A percentile compares a stretch with the other conserved stretches of the same genome.
These are phyloP conservation scores for Gephyroberyx darwinii DNA, from an alignment of 2,797 vertebrate species.

Conservation along the genomic window DNA sequence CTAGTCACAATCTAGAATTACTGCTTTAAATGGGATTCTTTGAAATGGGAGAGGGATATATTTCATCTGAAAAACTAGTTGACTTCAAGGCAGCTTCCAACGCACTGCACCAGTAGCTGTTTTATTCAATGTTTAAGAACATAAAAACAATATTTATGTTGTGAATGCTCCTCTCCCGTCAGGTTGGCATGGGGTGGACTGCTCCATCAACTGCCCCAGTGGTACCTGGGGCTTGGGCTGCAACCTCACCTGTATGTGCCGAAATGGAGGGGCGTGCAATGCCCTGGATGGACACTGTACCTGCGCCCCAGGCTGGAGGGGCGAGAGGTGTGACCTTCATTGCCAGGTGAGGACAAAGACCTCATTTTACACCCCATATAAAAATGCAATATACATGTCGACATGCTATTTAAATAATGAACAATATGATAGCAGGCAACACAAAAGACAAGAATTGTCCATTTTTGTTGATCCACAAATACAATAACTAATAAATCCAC, in stretches of 20 bases:
- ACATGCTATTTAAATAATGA: too few species aligned
- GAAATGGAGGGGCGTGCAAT: conserved; percentile 89
- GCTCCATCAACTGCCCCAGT: conserved; percentile 94
- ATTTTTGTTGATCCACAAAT: not conserved
- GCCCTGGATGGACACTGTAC: conserved; percentile 90
- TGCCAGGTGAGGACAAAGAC: conserved; percentile 86
- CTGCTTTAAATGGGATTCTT: too few species aligned
- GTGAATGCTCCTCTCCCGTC: conserved; percentile 14
- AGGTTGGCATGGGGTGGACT: conserved; percentile 98
- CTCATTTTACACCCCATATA: too few species aligned
- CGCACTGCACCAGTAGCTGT: too few species aligned
- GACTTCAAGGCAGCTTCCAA: too few species aligned
- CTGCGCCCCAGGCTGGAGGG: conserved; percentile 92
- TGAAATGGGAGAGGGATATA: too few species aligned
- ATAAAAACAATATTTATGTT: not conserved
- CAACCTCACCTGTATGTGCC: conserved; percentile 90
- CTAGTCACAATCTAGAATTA: too few species aligned
- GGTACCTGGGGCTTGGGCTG: conserved; percentile 94
- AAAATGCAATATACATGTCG: not conserved
- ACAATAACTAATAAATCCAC: too few species aligned
- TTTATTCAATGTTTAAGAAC: too few species aligned
- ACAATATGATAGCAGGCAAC: too few species aligned
- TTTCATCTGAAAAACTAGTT: too few species aligned
- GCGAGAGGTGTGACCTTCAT: conserved; percentile 86
- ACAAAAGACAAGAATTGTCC: not conserved